phyloP scores from a whole-genome alignment of 2,797 vertebrate species.

The Alectoris magna region DNA sequence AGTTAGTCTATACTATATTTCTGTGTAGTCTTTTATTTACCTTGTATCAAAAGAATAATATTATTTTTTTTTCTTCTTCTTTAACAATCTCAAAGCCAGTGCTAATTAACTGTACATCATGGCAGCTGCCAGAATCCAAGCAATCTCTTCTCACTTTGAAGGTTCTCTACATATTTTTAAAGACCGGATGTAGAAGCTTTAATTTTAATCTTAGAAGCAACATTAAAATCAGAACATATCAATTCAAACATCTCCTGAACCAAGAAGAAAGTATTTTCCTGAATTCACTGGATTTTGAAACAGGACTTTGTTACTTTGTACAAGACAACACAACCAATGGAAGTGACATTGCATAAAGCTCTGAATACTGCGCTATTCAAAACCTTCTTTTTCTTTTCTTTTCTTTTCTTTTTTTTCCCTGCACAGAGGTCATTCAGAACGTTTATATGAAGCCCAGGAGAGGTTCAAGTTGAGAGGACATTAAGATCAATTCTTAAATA shows the following conservation, averaged over 20 bases:
- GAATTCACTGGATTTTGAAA: not conserved
- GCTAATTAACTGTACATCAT: not conserved
- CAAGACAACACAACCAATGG: not conserved
- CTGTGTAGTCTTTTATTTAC: not conserved
- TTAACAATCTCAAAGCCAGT: not conserved
- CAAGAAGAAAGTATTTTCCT: not conserved
- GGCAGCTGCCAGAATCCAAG: not conserved
- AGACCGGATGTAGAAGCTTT: not conserved
- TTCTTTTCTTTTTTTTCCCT: not conserved
- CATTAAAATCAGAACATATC: not conserved
- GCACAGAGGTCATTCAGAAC: not conserved
- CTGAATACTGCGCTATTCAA: not conserved
- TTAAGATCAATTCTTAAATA: not conserved
- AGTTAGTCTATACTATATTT: not conserved
- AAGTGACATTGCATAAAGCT: not conserved
- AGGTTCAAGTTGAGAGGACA: not conserved
- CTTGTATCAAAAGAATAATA: not conserved
- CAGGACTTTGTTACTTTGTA: not conserved
- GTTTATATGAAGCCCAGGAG: not conserved
- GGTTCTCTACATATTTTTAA: constrained; percentile 6
- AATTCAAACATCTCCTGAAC: not conserved
- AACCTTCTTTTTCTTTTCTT: not conserved
- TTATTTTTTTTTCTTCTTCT: not conserved
- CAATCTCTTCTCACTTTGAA: not conserved
- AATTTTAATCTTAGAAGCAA: constrained; percentile 1